Base-by-base conservation (phyloP, 2,113 vertebrate species). In the Phoenicopterus ruber region DNA sequence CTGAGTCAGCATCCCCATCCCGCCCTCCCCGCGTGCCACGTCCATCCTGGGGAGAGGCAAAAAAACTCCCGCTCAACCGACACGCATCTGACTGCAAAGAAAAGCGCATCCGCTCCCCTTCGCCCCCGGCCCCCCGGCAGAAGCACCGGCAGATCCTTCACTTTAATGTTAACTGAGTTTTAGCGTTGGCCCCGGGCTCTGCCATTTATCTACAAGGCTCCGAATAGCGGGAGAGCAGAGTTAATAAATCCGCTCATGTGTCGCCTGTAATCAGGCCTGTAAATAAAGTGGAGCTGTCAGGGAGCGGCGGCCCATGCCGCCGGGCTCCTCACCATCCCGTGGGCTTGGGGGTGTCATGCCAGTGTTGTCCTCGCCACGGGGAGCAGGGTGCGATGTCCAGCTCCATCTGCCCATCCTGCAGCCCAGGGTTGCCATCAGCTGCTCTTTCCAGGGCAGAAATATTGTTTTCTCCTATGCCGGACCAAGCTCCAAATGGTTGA, bases 91-190 rank as follows among this genome's bases (percentile, higher is more conserved):
- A 71, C 47, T 19, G 72, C 89, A 1, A 31, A 42, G 82, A 82
- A 96, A 97, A 97, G 93, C 49, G 3, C 94, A 91, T 89, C 94
- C 50, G 0, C 73, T 84, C n/a, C 72, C 34, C 57, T 50, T 44
- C 0, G 8, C 82, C 80, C 54, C 32, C 25, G 1, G 20, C 62
- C 76, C 46, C 50, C 26, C 3, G 20, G 86, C 71, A 42, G 49
- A 26, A 47, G 70, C 86, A 87, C 84, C 61, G 2, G 94, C 87
- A 82, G 93, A 97, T 94, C 97, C 92, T 97, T 98, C 97, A 94
- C 91, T 96, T 95, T 80, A 91, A 97, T 96, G 95, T 86, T 82
- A 91, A 71, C 86, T 38, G 96, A 97, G 96, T 87, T 95, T 93
- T 93, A 94, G 88, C 65, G 5, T 29, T 82, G 67, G 92, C 95